Percentiles rank a stretch among this genome's conserved stretches.
Evolutionary conservation across 2,888 invertebrate genomes (phyloP).

Genomic region (Periphyllus acericola): DNA sequence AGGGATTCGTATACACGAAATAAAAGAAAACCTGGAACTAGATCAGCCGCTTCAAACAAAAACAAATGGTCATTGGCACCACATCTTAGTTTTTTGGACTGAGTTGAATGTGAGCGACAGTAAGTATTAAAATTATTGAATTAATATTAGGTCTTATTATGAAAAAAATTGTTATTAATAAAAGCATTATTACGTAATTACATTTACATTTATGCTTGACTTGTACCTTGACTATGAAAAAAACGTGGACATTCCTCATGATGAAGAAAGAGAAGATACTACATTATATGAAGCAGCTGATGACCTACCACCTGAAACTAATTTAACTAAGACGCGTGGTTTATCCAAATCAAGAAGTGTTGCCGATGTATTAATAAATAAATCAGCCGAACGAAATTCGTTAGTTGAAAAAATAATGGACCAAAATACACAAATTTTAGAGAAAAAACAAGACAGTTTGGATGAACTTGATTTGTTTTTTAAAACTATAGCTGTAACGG

Average conservation of each 20-base stretch:
- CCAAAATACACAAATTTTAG: no score
- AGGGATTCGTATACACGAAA: constrained; percentile 5
- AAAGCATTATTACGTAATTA: no score
- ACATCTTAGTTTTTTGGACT: constrained; percentile 4
- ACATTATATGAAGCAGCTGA: neutral
- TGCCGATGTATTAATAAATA: neutral
- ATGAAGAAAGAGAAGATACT: constrained; percentile 14
- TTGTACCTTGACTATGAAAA: constrained; percentile 5
- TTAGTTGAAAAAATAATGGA: no score
- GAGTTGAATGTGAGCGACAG: constrained; percentile 14
- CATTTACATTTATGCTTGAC: neutral
- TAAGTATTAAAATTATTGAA: constrained; percentile 6
- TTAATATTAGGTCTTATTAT: neutral
- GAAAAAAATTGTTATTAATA: neutral
- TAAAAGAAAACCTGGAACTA: constrained; percentile 9
- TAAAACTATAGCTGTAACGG: no score
- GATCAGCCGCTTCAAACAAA: constrained; percentile 5
- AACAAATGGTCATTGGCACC: constrained; percentile 8
- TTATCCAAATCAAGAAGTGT: neutral
- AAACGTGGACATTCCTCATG: neutral
- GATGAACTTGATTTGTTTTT: no score
- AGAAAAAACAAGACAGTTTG: no score
- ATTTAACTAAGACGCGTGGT: neutral
- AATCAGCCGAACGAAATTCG: neutral
- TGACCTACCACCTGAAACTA: neutral